Evolutionary conservation across 2,113 vertebrate genomes (phyloP).

Genomic region (Charadrius vociferus): DNA sequence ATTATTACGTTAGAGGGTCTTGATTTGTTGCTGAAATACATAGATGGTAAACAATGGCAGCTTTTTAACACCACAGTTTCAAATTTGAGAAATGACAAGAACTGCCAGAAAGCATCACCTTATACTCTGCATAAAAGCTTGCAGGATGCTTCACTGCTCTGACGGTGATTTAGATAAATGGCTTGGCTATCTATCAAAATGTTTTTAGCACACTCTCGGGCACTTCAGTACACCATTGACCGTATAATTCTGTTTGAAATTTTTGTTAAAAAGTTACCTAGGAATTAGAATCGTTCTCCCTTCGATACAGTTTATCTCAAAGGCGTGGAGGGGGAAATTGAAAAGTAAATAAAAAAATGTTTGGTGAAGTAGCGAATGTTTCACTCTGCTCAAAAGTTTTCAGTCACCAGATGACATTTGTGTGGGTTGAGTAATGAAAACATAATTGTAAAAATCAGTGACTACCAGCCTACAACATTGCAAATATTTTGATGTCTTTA

Average conservation of each 20-base stretch:
- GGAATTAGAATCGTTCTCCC: conserved; percentile 55
- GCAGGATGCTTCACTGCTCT: conserved; percentile 75
- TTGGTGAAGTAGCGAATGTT: background rate
- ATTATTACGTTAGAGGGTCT: conserved; percentile 49
- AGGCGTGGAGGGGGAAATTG: background rate
- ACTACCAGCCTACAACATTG: conserved; percentile 22
- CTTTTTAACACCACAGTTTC: conserved; percentile 56
- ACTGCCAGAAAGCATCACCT: conserved; percentile 54
- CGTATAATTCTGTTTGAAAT: conserved; percentile 64
- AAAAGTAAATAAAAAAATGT: background rate
- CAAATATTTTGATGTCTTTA: conserved; percentile 39
- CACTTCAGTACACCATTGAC: conserved; percentile 75
- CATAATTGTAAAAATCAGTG: conserved; percentile 55
- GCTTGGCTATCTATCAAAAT: conserved; percentile 81
- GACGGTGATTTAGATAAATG: conserved; percentile 90
- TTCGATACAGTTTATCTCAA: background rate
- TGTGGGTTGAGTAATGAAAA: conserved; percentile 71
- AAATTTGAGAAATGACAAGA: conserved; percentile 75
- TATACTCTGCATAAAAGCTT: conserved; percentile 56
- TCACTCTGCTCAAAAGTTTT: conserved; percentile 62
- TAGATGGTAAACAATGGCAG: conserved; percentile 72
- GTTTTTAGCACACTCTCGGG: conserved; percentile 77
- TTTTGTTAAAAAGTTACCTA: conserved; percentile 70
- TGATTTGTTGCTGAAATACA: conserved; percentile 66
- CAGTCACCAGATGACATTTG: conserved; percentile 10